Evolutionary conservation across 2,113 vertebrate genomes (phyloP).

Genomic region (Rattus norvegicus): DNA sequence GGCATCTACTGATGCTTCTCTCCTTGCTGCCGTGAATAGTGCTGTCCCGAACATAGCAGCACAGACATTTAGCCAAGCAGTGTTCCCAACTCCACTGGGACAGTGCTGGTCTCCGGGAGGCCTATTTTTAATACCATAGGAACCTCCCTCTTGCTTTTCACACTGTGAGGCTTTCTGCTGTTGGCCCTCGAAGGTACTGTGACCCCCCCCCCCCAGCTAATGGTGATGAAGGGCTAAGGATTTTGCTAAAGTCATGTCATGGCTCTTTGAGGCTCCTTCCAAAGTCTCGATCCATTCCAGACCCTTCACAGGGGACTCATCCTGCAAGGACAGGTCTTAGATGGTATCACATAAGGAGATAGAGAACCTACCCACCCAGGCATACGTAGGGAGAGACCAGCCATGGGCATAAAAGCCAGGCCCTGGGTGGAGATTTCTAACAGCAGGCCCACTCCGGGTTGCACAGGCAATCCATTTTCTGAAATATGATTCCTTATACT

Average conservation of each 20-base stretch:
- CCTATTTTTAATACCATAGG: not conserved
- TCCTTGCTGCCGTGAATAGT: not conserved
- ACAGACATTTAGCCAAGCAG: not conserved
- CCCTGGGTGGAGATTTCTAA: not conserved
- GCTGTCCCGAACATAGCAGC: accelerated
- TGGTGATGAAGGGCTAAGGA: not conserved
- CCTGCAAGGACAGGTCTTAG: not conserved
- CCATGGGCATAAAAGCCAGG: not conserved
- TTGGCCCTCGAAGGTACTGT: not conserved
- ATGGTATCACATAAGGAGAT: not conserved
- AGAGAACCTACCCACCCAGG: not conserved
- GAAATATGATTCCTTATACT: not conserved
- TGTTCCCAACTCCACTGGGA: not conserved
- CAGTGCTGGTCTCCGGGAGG: not conserved
- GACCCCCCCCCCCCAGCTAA: not conserved
- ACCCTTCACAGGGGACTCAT: not conserved
- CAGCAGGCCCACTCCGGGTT: not conserved
- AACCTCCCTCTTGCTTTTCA: not conserved
- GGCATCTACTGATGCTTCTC: not conserved
- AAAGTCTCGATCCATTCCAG: not conserved
- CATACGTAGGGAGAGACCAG: not conserved
- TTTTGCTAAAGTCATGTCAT: not conserved
- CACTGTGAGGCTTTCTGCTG: not conserved
- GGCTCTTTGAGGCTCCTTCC: not conserved
- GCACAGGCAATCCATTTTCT: not conserved